Conservation (phyloP, 2,797 vertebrate species). For the Ceryle rudis region DNA sequence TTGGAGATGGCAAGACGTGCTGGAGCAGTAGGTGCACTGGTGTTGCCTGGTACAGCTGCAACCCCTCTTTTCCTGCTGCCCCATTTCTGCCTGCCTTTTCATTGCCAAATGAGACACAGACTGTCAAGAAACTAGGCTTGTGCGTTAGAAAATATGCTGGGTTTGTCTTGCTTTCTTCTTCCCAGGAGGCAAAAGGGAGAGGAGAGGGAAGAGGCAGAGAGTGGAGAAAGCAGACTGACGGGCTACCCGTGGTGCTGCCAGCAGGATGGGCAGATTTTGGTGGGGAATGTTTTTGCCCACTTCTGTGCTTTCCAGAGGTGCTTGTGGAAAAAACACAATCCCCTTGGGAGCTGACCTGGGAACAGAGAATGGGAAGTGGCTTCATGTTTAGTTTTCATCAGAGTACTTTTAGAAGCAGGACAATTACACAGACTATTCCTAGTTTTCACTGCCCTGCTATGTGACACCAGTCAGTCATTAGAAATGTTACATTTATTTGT, state of each 20-base stretch:
- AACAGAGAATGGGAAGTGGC: not conserved
- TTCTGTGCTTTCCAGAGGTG: accelerated
- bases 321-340: not conserved
- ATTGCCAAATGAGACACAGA: accelerated
- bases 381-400: not conserved
- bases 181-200: not conserved
- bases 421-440: not conserved
- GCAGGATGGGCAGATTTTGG: not conserved
- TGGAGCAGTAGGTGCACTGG: not conserved
- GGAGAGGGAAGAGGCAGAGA: not conserved
- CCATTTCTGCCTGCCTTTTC: not conserved
- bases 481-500: not conserved
- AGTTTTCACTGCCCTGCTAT: not conserved
- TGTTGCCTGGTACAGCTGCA: not conserved
- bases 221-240: not conserved
- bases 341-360: not conserved
- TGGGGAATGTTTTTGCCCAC: accelerated
- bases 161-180: not conserved
- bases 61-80: not conserved
- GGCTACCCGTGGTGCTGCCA: accelerated
- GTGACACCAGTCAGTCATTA: not conserved
- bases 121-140: not conserved
- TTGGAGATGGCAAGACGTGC: not conserved
- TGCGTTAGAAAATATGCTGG: not conserved
- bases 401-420: not conserved